Conservation (phyloP, 1,140 invertebrate species). For the Cotesia glomerata region DNA sequence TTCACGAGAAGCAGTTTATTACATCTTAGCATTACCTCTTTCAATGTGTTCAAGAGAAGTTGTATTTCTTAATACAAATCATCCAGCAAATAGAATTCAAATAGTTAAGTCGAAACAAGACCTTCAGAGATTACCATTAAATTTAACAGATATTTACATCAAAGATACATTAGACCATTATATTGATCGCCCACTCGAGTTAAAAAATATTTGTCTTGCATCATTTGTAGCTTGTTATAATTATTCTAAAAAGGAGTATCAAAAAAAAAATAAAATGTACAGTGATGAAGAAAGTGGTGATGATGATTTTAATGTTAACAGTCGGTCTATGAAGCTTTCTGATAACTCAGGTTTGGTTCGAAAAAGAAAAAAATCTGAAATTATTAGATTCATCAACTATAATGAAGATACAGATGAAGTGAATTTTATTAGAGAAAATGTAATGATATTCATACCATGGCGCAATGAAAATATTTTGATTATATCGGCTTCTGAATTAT, state of each 20-base stretch:
- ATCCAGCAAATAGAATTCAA: too few relatives aligned
- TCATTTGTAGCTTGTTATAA: slow-evolving; percentile 13
- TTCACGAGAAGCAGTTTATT: slow-evolving; percentile 45
- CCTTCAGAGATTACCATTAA: too few relatives aligned
- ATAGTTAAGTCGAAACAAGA: too few relatives aligned
- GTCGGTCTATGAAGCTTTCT: too few relatives aligned
- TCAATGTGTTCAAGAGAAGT: slow-evolving; percentile 19
- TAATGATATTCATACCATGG: slow-evolving; percentile 40
- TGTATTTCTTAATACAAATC: slow-evolving; percentile 17
- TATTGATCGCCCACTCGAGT: background rate
- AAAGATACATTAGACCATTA: slow-evolving; percentile 28
- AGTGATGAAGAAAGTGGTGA: slow-evolving; percentile 7
- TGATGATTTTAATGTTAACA: slow-evolving; percentile 5
- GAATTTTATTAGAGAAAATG: slow-evolving; percentile 39
- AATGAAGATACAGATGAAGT: slow-evolving; percentile 33
- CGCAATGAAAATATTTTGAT: slow-evolving; percentile 38
- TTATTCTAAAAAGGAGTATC: background rate
- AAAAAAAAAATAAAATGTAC: background rate
- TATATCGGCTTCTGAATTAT: slow-evolving; percentile 28
- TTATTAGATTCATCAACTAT: slow-evolving; percentile 26
- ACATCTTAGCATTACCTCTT: slow-evolving; percentile 37
- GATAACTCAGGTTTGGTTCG: background rate
- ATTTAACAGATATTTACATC: too few relatives aligned
- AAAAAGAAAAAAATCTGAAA: slow-evolving; percentile 3
- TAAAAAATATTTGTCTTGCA: slow-evolving; percentile 25